phyloP scores from a whole-genome alignment of 2,113 vertebrate species.

The Danio rerio region DNA sequence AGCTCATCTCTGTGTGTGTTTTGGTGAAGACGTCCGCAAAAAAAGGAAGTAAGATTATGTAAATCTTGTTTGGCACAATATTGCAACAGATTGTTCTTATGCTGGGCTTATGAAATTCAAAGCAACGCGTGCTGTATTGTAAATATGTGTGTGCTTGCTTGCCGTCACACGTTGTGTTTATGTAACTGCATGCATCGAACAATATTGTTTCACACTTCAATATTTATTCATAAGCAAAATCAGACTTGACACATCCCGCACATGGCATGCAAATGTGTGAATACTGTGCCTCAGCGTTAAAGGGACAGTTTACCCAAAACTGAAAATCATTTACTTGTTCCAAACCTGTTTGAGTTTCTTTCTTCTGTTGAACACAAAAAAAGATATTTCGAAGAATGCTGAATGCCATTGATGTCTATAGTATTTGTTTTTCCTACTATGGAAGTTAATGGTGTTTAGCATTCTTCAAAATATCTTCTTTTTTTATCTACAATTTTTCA shows the following conservation, averaged over 20 bases:
- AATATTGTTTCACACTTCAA: slow-evolving; percentile 7
- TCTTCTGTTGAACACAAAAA: too few relatives aligned
- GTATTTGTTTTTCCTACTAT: too few relatives aligned
- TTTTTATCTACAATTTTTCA: too few relatives aligned
- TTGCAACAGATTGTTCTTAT: slow-evolving; percentile 12
- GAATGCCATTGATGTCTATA: too few relatives aligned
- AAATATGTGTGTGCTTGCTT: background rate
- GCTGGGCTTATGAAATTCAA: slow-evolving; percentile 4
- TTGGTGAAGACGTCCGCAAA: slow-evolving; percentile 41
- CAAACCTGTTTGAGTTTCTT: too few relatives aligned
- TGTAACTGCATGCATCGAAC: slow-evolving; percentile 2
- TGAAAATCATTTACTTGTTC: too few relatives aligned
- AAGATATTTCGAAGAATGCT: too few relatives aligned
- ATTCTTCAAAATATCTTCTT: too few relatives aligned
- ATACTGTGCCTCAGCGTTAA: background rate
- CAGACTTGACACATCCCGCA: background rate
- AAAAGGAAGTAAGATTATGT: slow-evolving; percentile 55
- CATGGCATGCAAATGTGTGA: background rate
- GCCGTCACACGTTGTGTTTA: background rate
- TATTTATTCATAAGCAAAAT: slow-evolving; percentile 11
- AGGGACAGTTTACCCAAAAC: background rate
- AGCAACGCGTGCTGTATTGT: slow-evolving; percentile 3
- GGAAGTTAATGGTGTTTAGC: too few relatives aligned
- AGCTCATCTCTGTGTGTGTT: slow-evolving; percentile 5
- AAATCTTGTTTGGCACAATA: slow-evolving; percentile 12